These are phyloP conservation scores for Ophthalmolycus amberensis DNA, from an alignment of 2,113 vertebrate species.

Conservation along the genomic window DNA sequence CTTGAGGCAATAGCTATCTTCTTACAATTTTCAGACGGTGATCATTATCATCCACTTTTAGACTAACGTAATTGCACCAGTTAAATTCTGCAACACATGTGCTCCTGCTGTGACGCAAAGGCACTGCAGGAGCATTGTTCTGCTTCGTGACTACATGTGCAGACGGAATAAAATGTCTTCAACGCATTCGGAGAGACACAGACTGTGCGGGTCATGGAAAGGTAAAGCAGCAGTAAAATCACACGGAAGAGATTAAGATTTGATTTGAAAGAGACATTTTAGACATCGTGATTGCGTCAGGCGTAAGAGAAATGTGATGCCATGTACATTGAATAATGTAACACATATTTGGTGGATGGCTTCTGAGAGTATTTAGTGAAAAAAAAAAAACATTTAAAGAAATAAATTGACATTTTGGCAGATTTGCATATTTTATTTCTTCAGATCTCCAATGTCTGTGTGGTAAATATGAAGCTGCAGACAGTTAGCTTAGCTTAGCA, in stretches of 20 bases:
- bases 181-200: background rate
- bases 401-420: slow-evolving; percentile 4
- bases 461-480: background rate
- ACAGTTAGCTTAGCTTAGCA: background rate
- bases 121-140: slow-evolving; percentile 50
- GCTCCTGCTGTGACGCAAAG: slow-evolving; percentile 57
- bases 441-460: background rate
- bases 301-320: background rate
- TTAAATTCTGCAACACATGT: slow-evolving; percentile 66
- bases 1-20: slow-evolving; percentile 71
- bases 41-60: slow-evolving; percentile 74
- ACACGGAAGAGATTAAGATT: slow-evolving; percentile 31
- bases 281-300: slow-evolving; percentile 13
- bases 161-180: slow-evolving; percentile 38
- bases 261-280: slow-evolving; percentile 26
- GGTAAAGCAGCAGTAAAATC: slow-evolving; percentile 40
- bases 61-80: slow-evolving; percentile 71
- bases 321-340: slow-evolving; percentile 22
- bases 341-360: background rate
- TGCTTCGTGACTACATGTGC: slow-evolving; percentile 47
- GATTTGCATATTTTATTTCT: background rate
- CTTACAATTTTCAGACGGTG: slow-evolving; percentile 68
- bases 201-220: slow-evolving; percentile 47
- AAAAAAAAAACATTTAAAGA: slow-evolving; percentile 4
- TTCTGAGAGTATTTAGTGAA: background rate